Evolutionary conservation across 1,140 invertebrate species (phyloP), one percentile per base, ranked within the genome.

Genomic region (Acyrthosiphon pisum): DNA sequence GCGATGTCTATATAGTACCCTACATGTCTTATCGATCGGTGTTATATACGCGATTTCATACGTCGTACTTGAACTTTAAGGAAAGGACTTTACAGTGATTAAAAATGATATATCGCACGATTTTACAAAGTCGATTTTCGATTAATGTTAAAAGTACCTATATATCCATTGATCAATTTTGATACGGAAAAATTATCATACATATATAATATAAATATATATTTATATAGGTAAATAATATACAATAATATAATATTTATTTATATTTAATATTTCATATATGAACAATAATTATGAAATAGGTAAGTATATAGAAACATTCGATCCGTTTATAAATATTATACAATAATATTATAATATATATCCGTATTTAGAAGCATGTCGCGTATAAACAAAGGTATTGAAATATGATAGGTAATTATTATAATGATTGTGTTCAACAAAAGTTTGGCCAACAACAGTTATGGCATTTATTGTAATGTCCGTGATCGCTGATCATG

Each of bases 391-490:
- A 26, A 46, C 26, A 44, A 46, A 89, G 87, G 26, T 41, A 56
- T 60, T 90, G 30, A 60, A 90, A 60, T 37, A n/a, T 41, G 88
- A 90, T 90, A 87, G 20, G 11, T 48, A 90, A 90, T 88, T 90
- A 56, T 35, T 48, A 30, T 50, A 53, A 76, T 76, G 48, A 50
- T 53, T 89, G 50, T 37, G 20, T 90, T 90, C 37, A 37, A 90
- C 89, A 68, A 90, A 90, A 90, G 26, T 68, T 56, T 60, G 9
- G 9, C 37, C 23, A n/a, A 68, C 37, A 68, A 90, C 53, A 90
- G 89, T 90, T 90, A 90, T 44, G 89, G 37, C 89, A 68, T 90
- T 90, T 90, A 56, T 68, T 68, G 20, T 44, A 60, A 68, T 20
- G 89, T 44, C 53, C 53, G 37, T 53, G 48, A 88, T 30, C 11